These are phyloP conservation scores for Tympanuchus pallidicinctus DNA, from an alignment of 2,113 vertebrate species.

Conservation along the genomic window DNA sequence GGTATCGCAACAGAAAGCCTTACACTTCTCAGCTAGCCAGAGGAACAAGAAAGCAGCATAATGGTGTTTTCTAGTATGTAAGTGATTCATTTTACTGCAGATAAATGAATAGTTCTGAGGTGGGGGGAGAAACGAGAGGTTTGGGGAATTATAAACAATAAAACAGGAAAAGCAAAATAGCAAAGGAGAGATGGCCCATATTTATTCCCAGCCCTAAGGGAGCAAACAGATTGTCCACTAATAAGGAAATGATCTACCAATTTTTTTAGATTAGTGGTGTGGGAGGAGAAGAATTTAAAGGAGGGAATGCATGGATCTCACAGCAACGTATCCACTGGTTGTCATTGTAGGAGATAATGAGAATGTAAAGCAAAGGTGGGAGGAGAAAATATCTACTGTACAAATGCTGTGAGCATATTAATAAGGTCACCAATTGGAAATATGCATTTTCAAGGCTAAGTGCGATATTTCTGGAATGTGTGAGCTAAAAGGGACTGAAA, in stretches of 20 bases:
- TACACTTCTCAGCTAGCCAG: neutral
- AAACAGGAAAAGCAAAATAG: conserved; percentile 12
- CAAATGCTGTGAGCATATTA: conserved; percentile 57
- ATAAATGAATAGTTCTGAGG: neutral
- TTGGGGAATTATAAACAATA: conserved; percentile 23
- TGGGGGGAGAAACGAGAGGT: neutral
- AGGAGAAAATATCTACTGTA: conserved; percentile 60
- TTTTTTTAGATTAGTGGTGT: conserved; percentile 62
- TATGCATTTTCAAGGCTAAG: conserved; percentile 43
- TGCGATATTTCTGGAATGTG: conserved; percentile 9
- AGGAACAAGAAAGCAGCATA: neutral
- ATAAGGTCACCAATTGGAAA: conserved; percentile 64
- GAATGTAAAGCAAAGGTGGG: conserved; percentile 71
- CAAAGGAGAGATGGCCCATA: conserved; percentile 25
- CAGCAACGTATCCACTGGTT: conserved; percentile 33
- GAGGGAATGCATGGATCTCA: conserved; percentile 56
- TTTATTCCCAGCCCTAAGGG: conserved; percentile 45
- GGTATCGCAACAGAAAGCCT: neutral
- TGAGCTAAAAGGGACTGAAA: conserved; percentile 20
- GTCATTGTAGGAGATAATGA: conserved; percentile 48
- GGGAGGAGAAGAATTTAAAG: conserved; percentile 67
- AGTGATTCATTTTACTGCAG: conserved; percentile 19
- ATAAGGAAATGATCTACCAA: conserved; percentile 67
- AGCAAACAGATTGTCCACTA: conserved; percentile 67
- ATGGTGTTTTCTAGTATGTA: conserved; percentile 17